Evolutionary conservation across 2,888 invertebrate genomes (phyloP).

Genomic region (Eupithecia inturbata): DNA sequence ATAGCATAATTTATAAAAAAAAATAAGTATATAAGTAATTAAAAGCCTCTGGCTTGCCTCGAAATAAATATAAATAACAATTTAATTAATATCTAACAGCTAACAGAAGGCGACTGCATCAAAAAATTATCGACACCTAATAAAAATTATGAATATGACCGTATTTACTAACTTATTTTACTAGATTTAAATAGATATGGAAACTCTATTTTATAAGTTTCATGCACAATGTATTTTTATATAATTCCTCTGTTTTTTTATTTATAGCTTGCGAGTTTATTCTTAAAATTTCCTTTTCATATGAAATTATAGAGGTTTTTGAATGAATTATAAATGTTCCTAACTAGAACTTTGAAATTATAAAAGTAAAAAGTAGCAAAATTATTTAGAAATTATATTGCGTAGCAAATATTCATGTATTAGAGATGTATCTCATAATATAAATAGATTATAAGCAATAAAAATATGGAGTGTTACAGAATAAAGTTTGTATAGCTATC

Average conservation of each 20-base stretch:
- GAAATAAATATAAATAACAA: background rate
- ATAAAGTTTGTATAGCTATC: slow-evolving; percentile 23
- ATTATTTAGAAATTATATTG: slow-evolving; percentile 16
- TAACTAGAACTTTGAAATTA: slow-evolving; percentile 14
- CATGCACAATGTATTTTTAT: slow-evolving; percentile 30
- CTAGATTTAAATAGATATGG: slow-evolving; percentile 6
- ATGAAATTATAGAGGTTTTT: background rate
- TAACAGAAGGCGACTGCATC: background rate
- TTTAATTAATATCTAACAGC: background rate
- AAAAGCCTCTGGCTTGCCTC: background rate
- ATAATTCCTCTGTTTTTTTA: slow-evolving; percentile 27
- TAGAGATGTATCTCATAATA: slow-evolving; percentile 20
- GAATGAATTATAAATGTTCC: slow-evolving; percentile 22
- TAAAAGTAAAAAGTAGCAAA: background rate
- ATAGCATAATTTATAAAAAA: no score
- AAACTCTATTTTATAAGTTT: slow-evolving; percentile 9
- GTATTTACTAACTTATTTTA: slow-evolving; percentile 7
- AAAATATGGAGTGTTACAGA: slow-evolving; percentile 29
- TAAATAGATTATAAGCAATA: background rate
- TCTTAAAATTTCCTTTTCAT: background rate
- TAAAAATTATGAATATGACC: slow-evolving; percentile 2
- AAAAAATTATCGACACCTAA: background rate
- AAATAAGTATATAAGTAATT: no score
- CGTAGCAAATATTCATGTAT: slow-evolving; percentile 27
- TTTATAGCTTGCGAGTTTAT: slow-evolving; percentile 11